Base-by-base conservation (phyloP, 2,797 vertebrate genomes). In the Macrochelys suwanniensis region DNA sequence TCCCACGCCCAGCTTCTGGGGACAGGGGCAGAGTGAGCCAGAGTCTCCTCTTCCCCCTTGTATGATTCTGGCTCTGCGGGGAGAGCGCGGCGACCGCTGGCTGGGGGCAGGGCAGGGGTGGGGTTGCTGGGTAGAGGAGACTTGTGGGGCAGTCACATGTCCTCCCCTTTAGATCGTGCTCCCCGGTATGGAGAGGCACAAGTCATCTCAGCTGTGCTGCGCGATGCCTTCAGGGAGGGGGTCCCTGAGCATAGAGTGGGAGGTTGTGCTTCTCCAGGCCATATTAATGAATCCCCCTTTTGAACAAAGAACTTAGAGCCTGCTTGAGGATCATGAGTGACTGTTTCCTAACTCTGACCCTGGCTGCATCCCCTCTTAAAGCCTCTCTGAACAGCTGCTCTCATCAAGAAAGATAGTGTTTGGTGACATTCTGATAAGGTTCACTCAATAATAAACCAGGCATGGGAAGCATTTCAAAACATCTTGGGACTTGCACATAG, bases 211-310 rank as follows among this genome's bases (percentile, higher is more conserved):
- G 57, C 10, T n/a, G n/a, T 33, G 23, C 6, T 76, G 57, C 65
- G 42, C 11, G 11, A 17, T n/a, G 50, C 78, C 78, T 80, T 3
- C 10, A 74, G 59, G 26, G 10, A 23, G 28, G 59, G 4, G 42
- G 31, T 0, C 0, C 11, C 7, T 28, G 25, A 10, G 50, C 8
- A 23, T 23, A 19, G 15, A 85, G 81, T 1, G 0, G 33, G 33
- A 82, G 7, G 54, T 74, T 4, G 17, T 88, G 82, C 21, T 85
- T 82, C 49, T 79, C 57, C 37, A 42, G 7, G 33, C 0, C 0
- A 31, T 47, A 25, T 15, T 42, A 28, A 42, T 5, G 88, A 61
- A 86, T 3, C 4, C 15, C 79, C 37, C 23, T n/a, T 76, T 50
- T 28, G 33, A 49, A 45, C 80, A n/a, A 26, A 51, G 31, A 2